Conservation (phyloP, 2,888 invertebrate genomes). For the Macaria liturata region DNA sequence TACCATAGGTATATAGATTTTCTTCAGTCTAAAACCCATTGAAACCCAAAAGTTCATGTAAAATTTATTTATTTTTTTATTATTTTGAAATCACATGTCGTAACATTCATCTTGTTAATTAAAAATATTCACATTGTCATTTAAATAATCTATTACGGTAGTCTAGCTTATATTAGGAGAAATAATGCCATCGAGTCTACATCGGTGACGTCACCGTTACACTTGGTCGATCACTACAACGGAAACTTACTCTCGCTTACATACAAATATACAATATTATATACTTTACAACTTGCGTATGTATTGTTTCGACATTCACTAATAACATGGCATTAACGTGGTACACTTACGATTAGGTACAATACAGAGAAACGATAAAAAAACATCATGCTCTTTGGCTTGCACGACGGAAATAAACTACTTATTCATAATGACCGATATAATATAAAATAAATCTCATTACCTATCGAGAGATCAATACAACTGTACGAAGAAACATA, state of each 20-base stretch:
- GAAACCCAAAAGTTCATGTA: conserved; percentile 66
- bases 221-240: conserved; percentile 79
- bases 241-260: conserved; percentile 71
- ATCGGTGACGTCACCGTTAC: conserved; percentile 65
- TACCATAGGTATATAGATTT: too few relatives aligned
- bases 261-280: conserved; percentile 81
- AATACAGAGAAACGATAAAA: conserved; percentile 77
- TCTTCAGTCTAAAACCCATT: too few relatives aligned
- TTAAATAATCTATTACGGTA: conserved; percentile 85
- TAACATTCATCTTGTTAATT: conserved; percentile 86
- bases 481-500: conserved; percentile 64
- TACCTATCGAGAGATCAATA: conserved; percentile 74
- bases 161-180: conserved; percentile 82
- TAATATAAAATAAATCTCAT: conserved; percentile 67
- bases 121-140: conserved; percentile 87
- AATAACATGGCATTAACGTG: conserved; percentile 80
- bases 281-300: conserved; percentile 69
- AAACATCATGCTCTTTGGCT: conserved; percentile 83
- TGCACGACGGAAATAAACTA: conserved; percentile 77
- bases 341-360: conserved; percentile 73
- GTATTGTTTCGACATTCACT: conserved; percentile 73
- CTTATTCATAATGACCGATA: conserved; percentile 54
- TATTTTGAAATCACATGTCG: conserved; percentile 85
- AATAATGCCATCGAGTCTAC: conserved; percentile 82
- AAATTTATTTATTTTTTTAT: conserved; percentile 85